Base-by-base conservation (phyloP, 2,113 vertebrate genomes). In the Percopsis transmontana region DNA sequence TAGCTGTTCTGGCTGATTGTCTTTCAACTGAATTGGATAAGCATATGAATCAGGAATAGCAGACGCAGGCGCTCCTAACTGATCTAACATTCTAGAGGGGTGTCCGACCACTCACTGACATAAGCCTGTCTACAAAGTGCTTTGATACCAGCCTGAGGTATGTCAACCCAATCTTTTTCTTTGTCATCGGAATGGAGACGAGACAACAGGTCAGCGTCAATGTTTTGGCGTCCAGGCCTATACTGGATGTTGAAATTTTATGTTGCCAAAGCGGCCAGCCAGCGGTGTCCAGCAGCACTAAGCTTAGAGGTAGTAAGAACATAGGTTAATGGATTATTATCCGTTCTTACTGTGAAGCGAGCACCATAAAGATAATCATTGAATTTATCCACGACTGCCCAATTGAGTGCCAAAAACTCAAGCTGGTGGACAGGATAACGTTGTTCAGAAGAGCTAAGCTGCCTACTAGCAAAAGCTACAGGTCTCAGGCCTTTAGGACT, bases 131-230 rank as follows among this genome's bases (percentile, higher is more conserved):
- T 16, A n/a, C 20, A 52, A 12, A 52, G 16, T 16, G 50, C 50
- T 52, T 21, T 52, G 10, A 52, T 13, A 21, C 50, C 16, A 20
- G 16, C 16, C 21, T 19, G 6, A 19, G 44, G 16, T 45, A 44
- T 27, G 44, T 47, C 24, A 15, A 20, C 12, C 41, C 60, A 47
- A 27, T 50, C 20, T 20, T 48, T 15, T 13, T 2, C 18, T 41
- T 18, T 9, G 18, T 45, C 42, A 12, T 13, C 3, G 11, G 21
- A 15, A 21, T 1, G 21, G 13, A 33, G 27, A 33, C 2, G 21
- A 20, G 60, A 62, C 5, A 62, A 48, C 16, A 41, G 20, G 27
- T 62, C 60, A 13, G 45, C 60, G 27, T 62, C 60, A 23, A 62
- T 27, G 16, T 50, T 62, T 23, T 62, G 60, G 15, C 20, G 42